Base-by-base conservation (phyloP, 2,797 vertebrate genomes). In the Enteromius thamalakanensis region DNA sequence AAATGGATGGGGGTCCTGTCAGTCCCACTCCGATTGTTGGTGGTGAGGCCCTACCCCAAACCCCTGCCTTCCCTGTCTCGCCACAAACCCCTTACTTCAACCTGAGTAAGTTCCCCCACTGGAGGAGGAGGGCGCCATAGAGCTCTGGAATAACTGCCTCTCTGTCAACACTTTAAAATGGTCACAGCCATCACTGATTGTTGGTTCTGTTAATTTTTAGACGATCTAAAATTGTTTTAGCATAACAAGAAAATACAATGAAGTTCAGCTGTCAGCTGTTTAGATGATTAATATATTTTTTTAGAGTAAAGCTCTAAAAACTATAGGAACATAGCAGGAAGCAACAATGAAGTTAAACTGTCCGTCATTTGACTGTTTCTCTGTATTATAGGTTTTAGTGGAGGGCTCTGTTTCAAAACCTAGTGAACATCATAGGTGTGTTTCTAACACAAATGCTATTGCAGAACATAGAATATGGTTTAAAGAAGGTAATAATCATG, bases 11-110 rank as follows among this genome's bases (percentile, higher is more conserved):
- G 79, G 91, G 93, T 6, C 89, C 93, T 0, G 84, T 94, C 3
- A 95, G 92, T 90, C 96, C 96, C 14, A 92, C 95, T 85, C 89
- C 94, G 87, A 82, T 86, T 87, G 88, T 90, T 92, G 97, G 96
- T 91, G 97, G 97, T 98, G 97, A 99, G 97, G 95, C 89, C 92
- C 93, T 94, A 90, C 91, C 94, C 93, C 94, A 94, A 91, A 96
- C 92, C 95, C 95, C 96, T 90, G 92, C 94, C 88, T 96, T 96
- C 88, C 95, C 95, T 4, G 87, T 94, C 89, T 94, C 92, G 47
- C 95, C 95, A 89, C 94, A 95, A 95, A 95, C 94, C 95, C 94
- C 94, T 95, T 95, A 94, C 94, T 94, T 95, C 92, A 96, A 95
- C 90, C 88, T 95, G 88, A 92, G 96, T 96, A 95, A 96, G 96